Conservation (phyloP, 2,888 invertebrate genomes). For the Automeris io region DNA sequence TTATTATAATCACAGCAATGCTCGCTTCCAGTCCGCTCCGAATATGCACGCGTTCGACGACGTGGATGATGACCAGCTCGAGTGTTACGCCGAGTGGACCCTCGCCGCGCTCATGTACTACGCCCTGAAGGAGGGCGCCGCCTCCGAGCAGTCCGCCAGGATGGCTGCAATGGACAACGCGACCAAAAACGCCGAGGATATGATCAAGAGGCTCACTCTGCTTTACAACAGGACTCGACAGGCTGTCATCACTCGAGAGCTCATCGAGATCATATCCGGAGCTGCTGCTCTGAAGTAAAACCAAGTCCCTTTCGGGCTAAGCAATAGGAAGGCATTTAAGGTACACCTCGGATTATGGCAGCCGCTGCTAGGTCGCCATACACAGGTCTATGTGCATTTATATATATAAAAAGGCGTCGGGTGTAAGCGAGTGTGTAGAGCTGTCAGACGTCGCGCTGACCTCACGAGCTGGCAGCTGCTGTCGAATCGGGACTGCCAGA, state of each 20-base stretch:
- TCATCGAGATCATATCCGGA: conserved; percentile 94
- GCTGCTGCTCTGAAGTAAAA: conserved; percentile 85
- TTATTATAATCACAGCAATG: too few species aligned
- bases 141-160: conserved; percentile 86
- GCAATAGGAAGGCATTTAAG: too few species aligned
- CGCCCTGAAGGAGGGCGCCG: conserved; percentile 85
- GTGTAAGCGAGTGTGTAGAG: too few species aligned
- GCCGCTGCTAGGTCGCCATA: too few species aligned
- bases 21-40: conserved; percentile 56
- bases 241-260: conserved; percentile 90
- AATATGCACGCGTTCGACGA: conserved; percentile 84
- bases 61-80: conserved; percentile 80
- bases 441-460: too few species aligned
- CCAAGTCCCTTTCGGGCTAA: too few species aligned
- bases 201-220: conserved; percentile 85
- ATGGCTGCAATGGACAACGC: conserved; percentile 92
- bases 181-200: conserved; percentile 88
- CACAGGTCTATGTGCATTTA: too few species aligned
- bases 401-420: too few species aligned
- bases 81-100: conserved; percentile 84
- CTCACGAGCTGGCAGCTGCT: too few species aligned
- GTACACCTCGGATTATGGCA: too few species aligned
- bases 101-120: conserved; percentile 83
- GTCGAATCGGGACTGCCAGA: too few species aligned
- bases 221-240: conserved; percentile 88